These are phyloP conservation scores for Tiphia femorata DNA, from an alignment of 2,888 invertebrate genomes.

Conservation along the genomic window DNA sequence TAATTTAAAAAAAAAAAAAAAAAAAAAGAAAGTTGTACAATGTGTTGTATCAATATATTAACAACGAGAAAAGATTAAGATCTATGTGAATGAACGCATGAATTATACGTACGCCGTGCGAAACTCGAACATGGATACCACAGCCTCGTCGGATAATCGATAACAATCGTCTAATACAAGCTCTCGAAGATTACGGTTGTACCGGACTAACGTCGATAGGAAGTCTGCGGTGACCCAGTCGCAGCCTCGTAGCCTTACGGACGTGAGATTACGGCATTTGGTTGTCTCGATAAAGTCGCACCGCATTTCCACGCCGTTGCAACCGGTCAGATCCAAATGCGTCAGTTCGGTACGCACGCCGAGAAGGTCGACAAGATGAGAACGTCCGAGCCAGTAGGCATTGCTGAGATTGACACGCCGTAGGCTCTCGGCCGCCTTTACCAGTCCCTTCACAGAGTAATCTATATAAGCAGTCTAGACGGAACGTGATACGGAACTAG, in stretches of 20 bases:
- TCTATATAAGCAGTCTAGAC: conserved; percentile 15
- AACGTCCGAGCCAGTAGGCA: conserved; percentile 34
- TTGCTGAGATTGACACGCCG: conserved; percentile 32
- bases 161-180: conserved; percentile 34
- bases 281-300: conserved; percentile 29
- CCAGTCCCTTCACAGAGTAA: conserved; percentile 36
- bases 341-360: conserved; percentile 26
- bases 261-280: conserved; percentile 34
- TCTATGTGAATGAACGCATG: neutral
- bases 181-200: conserved; percentile 35
- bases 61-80: neutral
- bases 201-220: conserved; percentile 29
- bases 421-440: conserved; percentile 32
- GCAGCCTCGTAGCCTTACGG: conserved; percentile 28
- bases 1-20: neutral
- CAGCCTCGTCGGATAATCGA: conserved; percentile 34
- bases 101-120: conserved; percentile 22
- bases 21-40: conserved; percentile 11
- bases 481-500: conserved; percentile 26
- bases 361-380: conserved; percentile 37
- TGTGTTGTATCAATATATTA: conserved; percentile 1
- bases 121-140: conserved; percentile 29
- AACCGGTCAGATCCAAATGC: conserved; percentile 33
- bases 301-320: conserved; percentile 20
- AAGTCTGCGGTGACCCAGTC: conserved; percentile 29